These are phyloP conservation scores for Trichogramma dendrolimi DNA, from an alignment of 2,888 invertebrate genomes.

Conservation along the genomic window DNA sequence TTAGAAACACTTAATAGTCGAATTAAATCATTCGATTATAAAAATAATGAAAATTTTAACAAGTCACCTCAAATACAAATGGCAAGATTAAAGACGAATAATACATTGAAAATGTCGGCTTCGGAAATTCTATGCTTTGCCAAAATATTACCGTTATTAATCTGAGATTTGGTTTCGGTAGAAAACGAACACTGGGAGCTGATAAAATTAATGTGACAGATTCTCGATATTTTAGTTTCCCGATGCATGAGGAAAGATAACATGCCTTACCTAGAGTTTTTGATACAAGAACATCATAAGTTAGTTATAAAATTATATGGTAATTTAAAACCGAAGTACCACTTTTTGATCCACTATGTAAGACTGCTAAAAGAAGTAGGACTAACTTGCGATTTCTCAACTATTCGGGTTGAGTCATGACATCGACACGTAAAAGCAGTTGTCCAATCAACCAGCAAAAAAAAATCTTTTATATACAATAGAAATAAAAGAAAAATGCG, in stretches of 20 bases:
- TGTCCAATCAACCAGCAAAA: not conserved
- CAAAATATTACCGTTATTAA: not conserved
- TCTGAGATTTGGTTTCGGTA: not conserved
- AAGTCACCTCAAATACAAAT: no score
- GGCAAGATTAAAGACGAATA: slow-evolving; percentile 2
- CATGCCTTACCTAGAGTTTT: not conserved
- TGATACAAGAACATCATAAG: not conserved
- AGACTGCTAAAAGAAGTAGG: not conserved
- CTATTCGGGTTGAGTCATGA: not conserved
- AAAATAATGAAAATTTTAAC: no score
- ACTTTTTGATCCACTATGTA: not conserved
- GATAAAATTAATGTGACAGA: not conserved
- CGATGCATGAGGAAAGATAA: not conserved
- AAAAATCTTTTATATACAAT: not conserved
- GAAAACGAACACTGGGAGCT: not conserved
- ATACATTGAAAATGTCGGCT: not conserved
- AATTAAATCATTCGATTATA: no score
- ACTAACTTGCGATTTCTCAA: not conserved
- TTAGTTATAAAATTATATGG: not conserved
- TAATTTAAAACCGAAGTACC: not conserved
- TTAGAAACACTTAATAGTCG: no score
- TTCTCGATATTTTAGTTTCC: not conserved
- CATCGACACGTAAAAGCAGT: not conserved
- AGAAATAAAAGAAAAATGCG: not conserved
- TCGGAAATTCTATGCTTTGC: not conserved